These are phyloP conservation scores for Tetraodon nigroviridis DNA, from an alignment of 2,113 vertebrate genomes.

Conservation along the genomic window DNA sequence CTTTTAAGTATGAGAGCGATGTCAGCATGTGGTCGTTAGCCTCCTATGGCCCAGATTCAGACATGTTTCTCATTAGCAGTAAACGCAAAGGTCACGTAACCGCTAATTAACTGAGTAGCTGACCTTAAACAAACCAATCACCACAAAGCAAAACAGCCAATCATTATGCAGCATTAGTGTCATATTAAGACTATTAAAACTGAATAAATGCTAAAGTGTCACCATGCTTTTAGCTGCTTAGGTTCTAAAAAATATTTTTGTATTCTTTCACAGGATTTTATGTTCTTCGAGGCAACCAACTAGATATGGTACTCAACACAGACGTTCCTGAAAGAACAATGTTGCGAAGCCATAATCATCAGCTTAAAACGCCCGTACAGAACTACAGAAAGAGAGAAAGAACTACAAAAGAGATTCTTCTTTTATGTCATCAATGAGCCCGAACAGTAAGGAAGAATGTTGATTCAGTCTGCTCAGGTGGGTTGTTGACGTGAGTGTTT, in stretches of 20 bases:
- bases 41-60: too few species aligned
- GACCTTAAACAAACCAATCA: conserved; percentile 15
- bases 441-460: neutral
- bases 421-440: neutral
- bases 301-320: conserved; percentile 30
- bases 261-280: conserved; percentile 79
- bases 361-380: conserved; percentile 20
- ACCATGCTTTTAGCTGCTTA: neutral
- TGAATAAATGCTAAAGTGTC: too few species aligned
- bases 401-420: conserved; percentile 11
- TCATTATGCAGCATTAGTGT: neutral
- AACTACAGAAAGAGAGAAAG: too few species aligned
- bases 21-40: neutral
- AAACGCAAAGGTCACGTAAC: conserved; percentile 5
- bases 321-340: conserved; percentile 41
- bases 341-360: conserved; percentile 48
- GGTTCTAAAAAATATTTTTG: neutral
- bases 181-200: too few species aligned
- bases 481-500: conserved; percentile 20
- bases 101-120: conserved; percentile 27
- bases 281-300: conserved; percentile 82
- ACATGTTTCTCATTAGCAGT: conserved; percentile 1
- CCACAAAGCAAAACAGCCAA: conserved; percentile 19
- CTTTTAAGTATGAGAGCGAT: too few species aligned
- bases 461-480: neutral